phyloP scores from a whole-genome alignment of 2,797 vertebrate genomes.

The Danio choprae region DNA sequence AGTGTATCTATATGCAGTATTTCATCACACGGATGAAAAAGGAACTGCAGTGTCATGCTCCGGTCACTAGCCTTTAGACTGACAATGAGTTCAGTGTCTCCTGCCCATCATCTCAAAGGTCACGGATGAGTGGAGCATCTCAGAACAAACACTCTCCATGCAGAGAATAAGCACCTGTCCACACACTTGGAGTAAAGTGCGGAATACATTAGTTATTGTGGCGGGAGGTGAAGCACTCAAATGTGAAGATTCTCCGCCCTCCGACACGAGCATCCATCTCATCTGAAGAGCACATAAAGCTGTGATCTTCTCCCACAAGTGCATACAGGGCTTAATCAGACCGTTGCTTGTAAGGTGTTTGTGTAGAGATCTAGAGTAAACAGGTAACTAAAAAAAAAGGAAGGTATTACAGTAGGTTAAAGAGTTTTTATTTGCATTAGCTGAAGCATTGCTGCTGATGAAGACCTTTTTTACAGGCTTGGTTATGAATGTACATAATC shows the following conservation, averaged over 20 bases:
- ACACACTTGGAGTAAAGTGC: slow-evolving; percentile 51
- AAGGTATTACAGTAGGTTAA: neutral
- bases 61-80: neutral
- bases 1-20: neutral
- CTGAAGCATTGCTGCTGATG: neutral
- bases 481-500: too few relatives aligned
- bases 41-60: neutral
- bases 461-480: neutral
- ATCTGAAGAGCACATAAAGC: slow-evolving; percentile 43
- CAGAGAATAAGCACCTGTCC: slow-evolving; percentile 9
- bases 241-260: slow-evolving; percentile 24
- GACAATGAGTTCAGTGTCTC: slow-evolving; percentile 38
- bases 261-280: slow-evolving; percentile 31
- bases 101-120: slow-evolving; percentile 42
- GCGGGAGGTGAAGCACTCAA: neutral
- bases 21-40: neutral
- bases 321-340: slow-evolving; percentile 44
- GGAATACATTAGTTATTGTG: slow-evolving; percentile 51
- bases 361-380: slow-evolving; percentile 28
- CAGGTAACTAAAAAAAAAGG: neutral
- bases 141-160: slow-evolving; percentile 10
- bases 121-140: neutral
- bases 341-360: slow-evolving; percentile 10
- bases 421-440: neutral
- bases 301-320: slow-evolving; percentile 24